These are phyloP conservation scores for Melinopterus prodromus DNA, from an alignment of 2,888 invertebrate species.

Conservation along the genomic window DNA sequence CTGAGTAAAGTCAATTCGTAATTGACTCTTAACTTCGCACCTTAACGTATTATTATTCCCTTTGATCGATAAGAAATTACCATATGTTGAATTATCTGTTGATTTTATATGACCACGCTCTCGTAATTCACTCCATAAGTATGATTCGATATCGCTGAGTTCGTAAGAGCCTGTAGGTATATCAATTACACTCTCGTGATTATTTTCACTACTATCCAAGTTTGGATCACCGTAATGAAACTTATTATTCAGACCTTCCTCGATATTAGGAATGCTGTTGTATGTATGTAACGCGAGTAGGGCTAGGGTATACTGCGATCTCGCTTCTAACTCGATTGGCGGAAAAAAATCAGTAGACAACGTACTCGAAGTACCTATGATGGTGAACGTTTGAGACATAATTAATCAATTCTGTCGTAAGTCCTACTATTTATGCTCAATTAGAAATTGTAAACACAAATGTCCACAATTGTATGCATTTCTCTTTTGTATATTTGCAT, in stretches of 20 bases:
- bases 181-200: conserved; percentile 38
- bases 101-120: neutral
- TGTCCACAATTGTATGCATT: conserved; percentile 49
- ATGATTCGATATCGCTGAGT: conserved; percentile 48
- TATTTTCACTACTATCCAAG: conserved; percentile 14
- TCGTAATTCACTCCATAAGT: conserved; percentile 34
- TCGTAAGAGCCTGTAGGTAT: conserved; percentile 52
- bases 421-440: conserved; percentile 36
- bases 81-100: conserved; percentile 10
- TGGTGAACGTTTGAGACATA: conserved; percentile 48
- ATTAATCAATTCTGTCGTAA: conserved; percentile 32
- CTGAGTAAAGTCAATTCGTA: conserved; percentile 28
- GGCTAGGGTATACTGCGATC: conserved; percentile 47
- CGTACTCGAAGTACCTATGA: conserved; percentile 45
- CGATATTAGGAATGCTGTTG: conserved; percentile 52
- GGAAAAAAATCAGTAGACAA: conserved; percentile 46
- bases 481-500: conserved; percentile 47
- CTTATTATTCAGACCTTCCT: conserved; percentile 50
- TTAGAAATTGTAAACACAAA: conserved; percentile 49
- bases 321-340: conserved; percentile 44
- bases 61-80: conserved; percentile 29
- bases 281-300: conserved; percentile 50
- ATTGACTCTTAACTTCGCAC: conserved; percentile 37
- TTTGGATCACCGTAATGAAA: conserved; percentile 42
- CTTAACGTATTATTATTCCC: conserved; percentile 50